Base-by-base conservation (phyloP, 1,140 invertebrate species). In the Lysiphlebus fabarum region DNA sequence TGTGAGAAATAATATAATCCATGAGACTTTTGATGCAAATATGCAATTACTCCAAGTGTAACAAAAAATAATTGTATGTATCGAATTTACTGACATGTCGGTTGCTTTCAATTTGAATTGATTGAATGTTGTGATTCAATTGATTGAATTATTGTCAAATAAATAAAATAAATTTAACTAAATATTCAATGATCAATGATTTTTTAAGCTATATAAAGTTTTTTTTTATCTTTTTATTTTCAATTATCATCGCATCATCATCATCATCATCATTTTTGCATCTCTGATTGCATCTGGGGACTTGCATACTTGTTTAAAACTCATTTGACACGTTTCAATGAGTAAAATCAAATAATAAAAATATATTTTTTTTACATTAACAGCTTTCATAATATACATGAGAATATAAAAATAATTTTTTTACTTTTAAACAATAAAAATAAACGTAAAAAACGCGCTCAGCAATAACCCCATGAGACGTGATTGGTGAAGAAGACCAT, bases 381-480 rank as follows among this genome's bases (percentile, higher is more conserved):
- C 17, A 26, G 17, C n/a, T 26, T 4, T 26, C 17, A n/a, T 26
- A 26, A 4, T 2, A 26, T 26, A 4, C 17, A 26, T 10, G 43
- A 54, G 34, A 33, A 43, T 10, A 5, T 14, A 63, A 54, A 58
- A 50, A 4, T 26, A 26, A n/a, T n/a, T n/a, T n/a, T n/a, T n/a
- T n/a, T 26, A 26, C 4, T 26, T 26, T 56, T 26, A 62, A 58
- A 63, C 53, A 42, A 50, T 61, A 56, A 48, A 63, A 67, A 62
- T 63, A 61, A 65, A 38, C 59, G 65, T 42, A 55, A 65, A 63
- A 38, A 49, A 40, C 42, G 47, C 53, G 10, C 42, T 54, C 66
- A 68, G 67, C 67, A 65, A 72, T 72, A 71, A 69, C 69, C 65
- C 51, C 14, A 26, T 7, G 14, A 54, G 58, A 12, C 45, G 36